A percentile compares a stretch with the other conserved stretches of the same genome.
These are phyloP conservation scores for Druon quercuslanigerum DNA, from an alignment of 1,140 invertebrate species.

Conservation along the genomic window DNA sequence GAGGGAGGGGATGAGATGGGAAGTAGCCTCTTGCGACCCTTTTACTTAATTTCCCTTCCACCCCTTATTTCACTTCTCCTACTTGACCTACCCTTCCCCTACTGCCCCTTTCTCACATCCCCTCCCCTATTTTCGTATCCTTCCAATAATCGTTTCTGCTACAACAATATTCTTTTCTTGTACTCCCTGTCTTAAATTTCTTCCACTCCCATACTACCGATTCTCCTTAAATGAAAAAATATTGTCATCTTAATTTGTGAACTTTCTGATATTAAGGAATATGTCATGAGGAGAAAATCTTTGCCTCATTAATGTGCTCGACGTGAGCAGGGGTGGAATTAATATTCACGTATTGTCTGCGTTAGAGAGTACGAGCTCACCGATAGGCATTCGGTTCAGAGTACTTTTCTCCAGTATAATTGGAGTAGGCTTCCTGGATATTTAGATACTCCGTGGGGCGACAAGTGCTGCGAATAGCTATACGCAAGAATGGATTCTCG, in stretches of 20 bases:
- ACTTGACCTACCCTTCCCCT: no score
- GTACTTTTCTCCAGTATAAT: slow-evolving; percentile 54
- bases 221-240: no score
- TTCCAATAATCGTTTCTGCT: no score
- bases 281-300: neutral
- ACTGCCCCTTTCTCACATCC: no score
- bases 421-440: slow-evolving; percentile 58
- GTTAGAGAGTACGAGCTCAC: slow-evolving; percentile 45
- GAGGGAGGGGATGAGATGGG: no score
- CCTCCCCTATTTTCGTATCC: no score
- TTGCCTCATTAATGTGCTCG: slow-evolving; percentile 15
- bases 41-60: no score
- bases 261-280: neutral
- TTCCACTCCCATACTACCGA: no score
- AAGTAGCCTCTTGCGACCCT: no score
- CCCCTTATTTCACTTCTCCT: no score
- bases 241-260: neutral
- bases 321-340: neutral
- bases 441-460: slow-evolving; percentile 58
- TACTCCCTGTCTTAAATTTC: no score
- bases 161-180: no score
- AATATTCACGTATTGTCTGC: slow-evolving; percentile 7
- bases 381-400: slow-evolving; percentile 49
- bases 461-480: slow-evolving; percentile 50
- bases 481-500: slow-evolving; percentile 47